These are phyloP conservation scores for Neotoxoptera formosana DNA, from an alignment of 1,140 invertebrate genomes.

Conservation along the genomic window DNA sequence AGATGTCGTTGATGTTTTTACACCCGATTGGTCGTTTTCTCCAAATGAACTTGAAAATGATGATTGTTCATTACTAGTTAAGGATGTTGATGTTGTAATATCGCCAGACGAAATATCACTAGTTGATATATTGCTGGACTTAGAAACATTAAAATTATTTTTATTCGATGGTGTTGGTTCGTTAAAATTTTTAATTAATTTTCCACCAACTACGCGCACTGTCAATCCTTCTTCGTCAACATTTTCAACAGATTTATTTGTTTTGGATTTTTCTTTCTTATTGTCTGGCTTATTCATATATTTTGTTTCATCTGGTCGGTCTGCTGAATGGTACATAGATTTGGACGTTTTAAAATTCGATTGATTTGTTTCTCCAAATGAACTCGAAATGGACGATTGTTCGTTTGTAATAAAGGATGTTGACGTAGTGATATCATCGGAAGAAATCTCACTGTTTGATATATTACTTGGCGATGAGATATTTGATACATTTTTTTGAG, in stretches of 20 bases:
- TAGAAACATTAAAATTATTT: neutral
- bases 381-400: neutral
- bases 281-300: too few species aligned
- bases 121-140: neutral
- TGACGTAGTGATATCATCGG: neutral
- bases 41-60: neutral
- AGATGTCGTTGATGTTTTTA: neutral
- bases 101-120: neutral
- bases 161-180: neutral
- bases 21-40: neutral
- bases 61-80: neutral
- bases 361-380: neutral
- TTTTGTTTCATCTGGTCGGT: neutral
- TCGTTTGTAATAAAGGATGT: conserved; percentile 29
- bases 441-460: neutral
- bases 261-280: neutral
- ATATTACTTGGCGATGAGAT: neutral
- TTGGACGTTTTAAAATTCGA: neutral
- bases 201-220: conserved; percentile 59
- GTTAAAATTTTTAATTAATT: conserved; percentile 56
- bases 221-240: neutral
- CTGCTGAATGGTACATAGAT: neutral
- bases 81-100: neutral
- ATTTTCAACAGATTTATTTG: neutral
- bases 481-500: neutral